Percentiles rank a stretch among this genome's conserved stretches.
Conservation (phyloP, 2,888 invertebrate genomes). For the Drosophila longiperda region DNA sequence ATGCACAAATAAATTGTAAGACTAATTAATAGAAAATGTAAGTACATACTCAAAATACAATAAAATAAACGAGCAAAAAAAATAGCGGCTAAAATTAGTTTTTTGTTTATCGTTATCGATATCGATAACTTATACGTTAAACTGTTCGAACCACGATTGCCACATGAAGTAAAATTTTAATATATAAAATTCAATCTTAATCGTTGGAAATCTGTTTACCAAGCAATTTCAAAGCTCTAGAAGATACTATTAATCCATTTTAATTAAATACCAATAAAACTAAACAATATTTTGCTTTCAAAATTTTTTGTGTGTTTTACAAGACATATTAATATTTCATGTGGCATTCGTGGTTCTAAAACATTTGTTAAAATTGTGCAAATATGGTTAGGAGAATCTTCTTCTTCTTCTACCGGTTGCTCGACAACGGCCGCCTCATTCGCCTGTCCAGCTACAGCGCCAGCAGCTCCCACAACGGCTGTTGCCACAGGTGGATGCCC, state of each 20-base stretch:
- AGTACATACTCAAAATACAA: slow-evolving; percentile 51
- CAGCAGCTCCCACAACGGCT: no score
- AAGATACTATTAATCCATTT: not conserved
- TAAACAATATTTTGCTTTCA: not conserved
- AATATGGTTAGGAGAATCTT: slow-evolving; percentile 38
- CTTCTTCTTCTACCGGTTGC: no score
- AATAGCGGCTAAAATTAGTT: slow-evolving; percentile 40
- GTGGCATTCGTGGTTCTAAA: not conserved
- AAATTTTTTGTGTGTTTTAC: not conserved
- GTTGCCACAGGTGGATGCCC: no score
- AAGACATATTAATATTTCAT: not conserved
- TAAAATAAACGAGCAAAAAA: slow-evolving; percentile 23
- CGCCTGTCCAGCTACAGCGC: no score
- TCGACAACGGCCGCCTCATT: no score
- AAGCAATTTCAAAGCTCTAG: not conserved
- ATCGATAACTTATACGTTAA: slow-evolving; percentile 11
- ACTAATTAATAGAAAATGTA: slow-evolving; percentile 42
- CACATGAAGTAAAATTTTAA: not conserved
- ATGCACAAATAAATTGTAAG: slow-evolving; percentile 50
- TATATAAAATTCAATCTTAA: no score
- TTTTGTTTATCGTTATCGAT: not conserved
- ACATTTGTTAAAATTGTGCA: slow-evolving; percentile 34
- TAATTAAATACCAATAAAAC: not conserved
- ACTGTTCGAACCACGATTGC: not conserved
- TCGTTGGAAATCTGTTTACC: not conserved